phyloP scores from a whole-genome alignment of 2,113 vertebrate species.

The Ptilorrhoa leucosticta region DNA sequence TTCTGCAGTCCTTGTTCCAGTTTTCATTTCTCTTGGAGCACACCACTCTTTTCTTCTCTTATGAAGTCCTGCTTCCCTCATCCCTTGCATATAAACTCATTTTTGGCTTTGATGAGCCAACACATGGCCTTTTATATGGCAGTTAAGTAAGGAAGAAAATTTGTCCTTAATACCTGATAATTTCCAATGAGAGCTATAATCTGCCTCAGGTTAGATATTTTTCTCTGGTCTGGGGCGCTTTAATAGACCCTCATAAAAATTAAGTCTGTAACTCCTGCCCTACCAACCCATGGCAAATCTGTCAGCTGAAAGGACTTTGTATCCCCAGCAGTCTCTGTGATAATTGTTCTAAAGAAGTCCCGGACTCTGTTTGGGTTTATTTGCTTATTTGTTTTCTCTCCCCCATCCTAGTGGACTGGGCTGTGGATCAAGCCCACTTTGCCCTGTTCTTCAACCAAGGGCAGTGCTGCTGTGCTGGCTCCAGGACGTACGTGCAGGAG shows the following conservation, averaged over 20 bases:
- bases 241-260: background rate
- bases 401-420: conserved; percentile 82
- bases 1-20: background rate
- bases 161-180: background rate
- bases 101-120: background rate
- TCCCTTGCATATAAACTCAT: background rate
- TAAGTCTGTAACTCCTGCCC: background rate
- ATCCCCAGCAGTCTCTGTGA: background rate
- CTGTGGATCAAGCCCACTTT: conserved; percentile 92
- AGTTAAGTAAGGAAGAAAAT: background rate
- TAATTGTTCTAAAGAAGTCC: background rate
- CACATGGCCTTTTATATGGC: background rate
- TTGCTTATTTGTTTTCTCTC: background rate
- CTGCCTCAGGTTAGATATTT: background rate
- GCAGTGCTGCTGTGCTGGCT: conserved; percentile 94
- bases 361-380: background rate
- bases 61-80: background rate
- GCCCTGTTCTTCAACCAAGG: conserved; percentile 98
- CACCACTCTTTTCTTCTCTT: background rate
- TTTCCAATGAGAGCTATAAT: background rate
- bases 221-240: background rate
- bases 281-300: background rate
- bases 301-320: background rate
- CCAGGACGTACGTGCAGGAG: conserved; percentile 90
- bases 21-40: background rate